Evolutionary conservation across 2,888 invertebrate genomes (phyloP), one percentile per base, ranked within the genome.

Genomic region (Macroteleia sp.): DNA sequence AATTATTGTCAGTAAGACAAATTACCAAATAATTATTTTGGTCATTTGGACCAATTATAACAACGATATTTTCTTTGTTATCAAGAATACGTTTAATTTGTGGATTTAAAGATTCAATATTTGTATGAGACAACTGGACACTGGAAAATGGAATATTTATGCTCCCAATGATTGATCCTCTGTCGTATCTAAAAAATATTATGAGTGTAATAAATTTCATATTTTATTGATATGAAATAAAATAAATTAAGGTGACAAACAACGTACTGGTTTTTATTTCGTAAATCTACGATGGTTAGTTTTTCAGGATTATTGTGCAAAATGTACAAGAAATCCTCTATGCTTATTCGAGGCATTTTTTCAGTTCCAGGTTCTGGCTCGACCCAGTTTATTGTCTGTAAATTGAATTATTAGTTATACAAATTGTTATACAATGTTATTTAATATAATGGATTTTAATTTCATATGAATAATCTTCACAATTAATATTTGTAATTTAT

Each of bases 81-180:
- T 94, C 94, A 20, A 94, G 94, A 12, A 94, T 91, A 9, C 93
- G 91, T 4, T 92, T 92, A 61, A 95, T 94, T 14, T 94, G 93
- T 1, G 94, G 91, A 9, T 96, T 95, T 2, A 96, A 92, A 10
- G 95, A 94, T 80, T 96, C 95, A 5, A 96, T 91, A 82, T 95
- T 94, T 54, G 93, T 93, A 77, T 95, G 94, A 0, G 94, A 94
- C 54, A 96, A 92, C 76, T 95, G 94, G 0, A 97, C 95, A 14
- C 95, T 95, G 44, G 95, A 95, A 91, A 96, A 96, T 2, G 98
- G 98, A 87, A 98, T 95, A 92, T 97, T 98, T 56, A 98, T 94
- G 90, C 97, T 97, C 52, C 95, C 95, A 10, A 94, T 94, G 61
- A 98, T 94, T 76, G 96, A 95, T 61, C 96, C 96, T 83, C 96